phyloP scores from a whole-genome alignment of 2,888 invertebrate species.

The Mesorhabditis sp. region DNA sequence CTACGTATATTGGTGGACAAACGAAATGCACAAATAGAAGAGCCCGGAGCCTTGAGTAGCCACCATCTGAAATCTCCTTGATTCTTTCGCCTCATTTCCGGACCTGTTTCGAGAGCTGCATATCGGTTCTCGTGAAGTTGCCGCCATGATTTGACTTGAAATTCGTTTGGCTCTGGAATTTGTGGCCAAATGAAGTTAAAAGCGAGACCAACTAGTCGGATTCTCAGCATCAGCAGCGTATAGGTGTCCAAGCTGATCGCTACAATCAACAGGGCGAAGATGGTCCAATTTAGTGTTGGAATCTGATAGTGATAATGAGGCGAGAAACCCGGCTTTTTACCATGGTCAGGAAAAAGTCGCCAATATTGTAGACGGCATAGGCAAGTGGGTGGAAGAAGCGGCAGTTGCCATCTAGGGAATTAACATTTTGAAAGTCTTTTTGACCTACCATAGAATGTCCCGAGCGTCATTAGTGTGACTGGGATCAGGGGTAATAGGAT shows the following conservation, averaged over 20 bases:
- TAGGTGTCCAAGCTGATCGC: background rate
- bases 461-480: background rate
- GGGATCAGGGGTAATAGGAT: background rate
- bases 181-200: too few relatives aligned
- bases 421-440: background rate
- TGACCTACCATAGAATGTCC: background rate
- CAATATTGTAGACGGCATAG: background rate
- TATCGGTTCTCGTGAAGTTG: background rate
- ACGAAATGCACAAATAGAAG: background rate
- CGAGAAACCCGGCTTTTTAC: background rate
- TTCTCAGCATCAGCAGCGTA: background rate
- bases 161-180: background rate
- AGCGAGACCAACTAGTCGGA: background rate
- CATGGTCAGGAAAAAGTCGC: background rate
- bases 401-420: background rate
- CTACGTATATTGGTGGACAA: background rate
- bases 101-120: background rate
- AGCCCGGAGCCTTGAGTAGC: conserved; percentile 1
- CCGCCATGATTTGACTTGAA: background rate
- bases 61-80: background rate
- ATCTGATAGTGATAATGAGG: background rate
- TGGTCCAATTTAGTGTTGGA: background rate
- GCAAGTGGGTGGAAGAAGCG: background rate
- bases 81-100: background rate
- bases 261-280: background rate